Percentiles rank a stretch among this genome's conserved stretches.
Conservation (phyloP, 64 coral and sea anemone species). For the Platygyra sinensis region DNA sequence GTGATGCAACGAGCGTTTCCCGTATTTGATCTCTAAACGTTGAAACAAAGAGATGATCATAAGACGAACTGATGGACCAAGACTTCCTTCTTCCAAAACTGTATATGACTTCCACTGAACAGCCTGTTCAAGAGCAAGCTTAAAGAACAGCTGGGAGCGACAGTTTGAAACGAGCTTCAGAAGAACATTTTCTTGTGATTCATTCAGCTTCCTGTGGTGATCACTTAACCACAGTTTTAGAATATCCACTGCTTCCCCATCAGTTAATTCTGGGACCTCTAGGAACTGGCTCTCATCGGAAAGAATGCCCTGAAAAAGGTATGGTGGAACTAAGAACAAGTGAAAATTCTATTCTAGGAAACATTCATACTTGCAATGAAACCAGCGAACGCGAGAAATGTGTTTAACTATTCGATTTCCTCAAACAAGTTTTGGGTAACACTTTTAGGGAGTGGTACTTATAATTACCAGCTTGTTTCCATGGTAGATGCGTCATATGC, state of each 20-base stretch:
- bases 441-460: too few relatives aligned
- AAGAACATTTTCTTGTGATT: slow-evolving; percentile 54
- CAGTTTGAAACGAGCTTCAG: slow-evolving; percentile 62
- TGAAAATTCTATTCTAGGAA: not conserved
- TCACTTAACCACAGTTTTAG: slow-evolving; percentile 51
- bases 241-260: slow-evolving; percentile 32
- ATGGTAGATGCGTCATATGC: too few relatives aligned
- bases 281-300: slow-evolving; percentile 45
- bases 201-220: slow-evolving; percentile 62
- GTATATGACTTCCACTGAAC: slow-evolving; percentile 78
- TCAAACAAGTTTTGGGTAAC: too few relatives aligned
- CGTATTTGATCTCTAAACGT: slow-evolving; percentile 70
- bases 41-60: slow-evolving; percentile 75
- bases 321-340: not conserved
- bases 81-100: slow-evolving; percentile 29
- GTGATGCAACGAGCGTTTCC: slow-evolving; percentile 56
- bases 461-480: too few relatives aligned
- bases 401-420: too few relatives aligned
- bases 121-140: slow-evolving; percentile 75
- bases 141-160: slow-evolving; percentile 61
- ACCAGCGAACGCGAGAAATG: too few relatives aligned
- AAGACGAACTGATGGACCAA: slow-evolving; percentile 45
- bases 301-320: slow-evolving; percentile 19
- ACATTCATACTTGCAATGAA: too few relatives aligned
- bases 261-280: slow-evolving; percentile 58